Conservation (phyloP, 2,113 vertebrate species). For the Cranoglanis bouderius region DNA sequence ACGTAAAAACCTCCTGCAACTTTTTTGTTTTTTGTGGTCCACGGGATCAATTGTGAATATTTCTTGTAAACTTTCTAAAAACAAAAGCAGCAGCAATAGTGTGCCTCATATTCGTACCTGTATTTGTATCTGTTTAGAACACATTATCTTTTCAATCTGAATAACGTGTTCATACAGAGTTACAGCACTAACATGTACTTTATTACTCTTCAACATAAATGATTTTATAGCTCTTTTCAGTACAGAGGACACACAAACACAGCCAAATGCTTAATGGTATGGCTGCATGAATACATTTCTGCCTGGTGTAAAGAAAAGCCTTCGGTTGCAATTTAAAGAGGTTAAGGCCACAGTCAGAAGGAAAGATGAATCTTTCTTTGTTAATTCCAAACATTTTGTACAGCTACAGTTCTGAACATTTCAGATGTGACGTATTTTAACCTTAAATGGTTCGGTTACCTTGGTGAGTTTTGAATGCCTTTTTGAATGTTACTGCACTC, state of each 20-base stretch:
- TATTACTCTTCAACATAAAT: not conserved
- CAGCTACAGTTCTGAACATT: not conserved
- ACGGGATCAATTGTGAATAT: not conserved
- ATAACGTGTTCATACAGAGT: not conserved
- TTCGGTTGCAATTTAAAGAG: not conserved
- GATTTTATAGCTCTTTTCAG: not conserved
- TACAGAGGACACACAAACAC: not conserved
- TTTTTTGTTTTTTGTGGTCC: not conserved
- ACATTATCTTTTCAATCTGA: not conserved
- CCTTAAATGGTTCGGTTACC: not conserved
- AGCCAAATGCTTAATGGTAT: not conserved
- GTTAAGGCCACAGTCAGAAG: not conserved
- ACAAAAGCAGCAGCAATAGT: not conserved
- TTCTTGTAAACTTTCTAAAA: not conserved
- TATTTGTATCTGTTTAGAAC: not conserved
- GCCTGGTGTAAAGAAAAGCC: not conserved
- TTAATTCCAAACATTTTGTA: not conserved
- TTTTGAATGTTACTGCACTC: conserved; percentile 7
- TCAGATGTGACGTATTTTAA: not conserved
- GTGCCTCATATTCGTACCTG: not conserved
- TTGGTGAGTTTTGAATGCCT: conserved; percentile 25
- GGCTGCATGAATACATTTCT: not conserved
- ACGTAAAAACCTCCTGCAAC: not conserved
- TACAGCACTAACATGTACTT: not conserved
- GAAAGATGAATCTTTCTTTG: not conserved